Percentiles rank a stretch among this genome's conserved stretches.
Conservation (phyloP, 2,113 vertebrate genomes). For the Pao palembangensis region DNA sequence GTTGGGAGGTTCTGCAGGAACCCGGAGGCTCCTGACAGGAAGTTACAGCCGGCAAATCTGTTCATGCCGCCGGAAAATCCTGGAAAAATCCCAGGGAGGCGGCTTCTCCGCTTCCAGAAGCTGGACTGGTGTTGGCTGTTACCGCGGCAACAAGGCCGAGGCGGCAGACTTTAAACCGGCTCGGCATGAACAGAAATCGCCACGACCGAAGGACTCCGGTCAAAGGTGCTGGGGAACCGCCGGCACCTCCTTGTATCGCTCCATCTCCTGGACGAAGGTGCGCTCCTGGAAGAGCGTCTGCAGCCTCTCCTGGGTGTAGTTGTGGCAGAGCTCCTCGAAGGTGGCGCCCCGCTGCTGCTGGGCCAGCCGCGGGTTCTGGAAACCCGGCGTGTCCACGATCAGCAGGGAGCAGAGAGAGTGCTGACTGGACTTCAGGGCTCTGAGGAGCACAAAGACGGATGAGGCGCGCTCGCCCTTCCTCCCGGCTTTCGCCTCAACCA, state of each 20-base stretch:
- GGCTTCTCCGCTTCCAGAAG: too few relatives aligned
- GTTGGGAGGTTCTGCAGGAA: background rate
- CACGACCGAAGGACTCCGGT: background rate
- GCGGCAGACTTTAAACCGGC: too few relatives aligned
- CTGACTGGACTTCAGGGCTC: constrained; percentile 95
- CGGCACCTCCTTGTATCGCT: constrained; percentile 93
- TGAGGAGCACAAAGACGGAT: constrained; percentile 41
- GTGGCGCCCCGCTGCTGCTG: constrained; percentile 85
- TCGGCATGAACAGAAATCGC: background rate
- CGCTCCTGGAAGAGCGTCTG: constrained; percentile 93
- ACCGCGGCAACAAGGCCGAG: too few relatives aligned
- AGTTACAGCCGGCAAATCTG: too few relatives aligned
- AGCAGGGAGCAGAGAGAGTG: constrained; percentile 92
- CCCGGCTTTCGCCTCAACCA: too few relatives aligned
- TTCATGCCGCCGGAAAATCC: too few relatives aligned
- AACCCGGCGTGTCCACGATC: constrained; percentile 93
- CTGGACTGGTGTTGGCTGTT: too few relatives aligned
- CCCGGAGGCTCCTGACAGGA: too few relatives aligned
- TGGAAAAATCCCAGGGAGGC: too few relatives aligned
- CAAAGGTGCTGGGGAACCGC: background rate
- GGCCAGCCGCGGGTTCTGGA: constrained; percentile 87
- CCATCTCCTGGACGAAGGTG: constrained; percentile 88
- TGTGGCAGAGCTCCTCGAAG: constrained; percentile 97
- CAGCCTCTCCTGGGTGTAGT: constrained; percentile 94
- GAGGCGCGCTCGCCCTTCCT: too few relatives aligned